Base-by-base conservation (phyloP, 2,888 invertebrate genomes). In the Seira ritae region DNA sequence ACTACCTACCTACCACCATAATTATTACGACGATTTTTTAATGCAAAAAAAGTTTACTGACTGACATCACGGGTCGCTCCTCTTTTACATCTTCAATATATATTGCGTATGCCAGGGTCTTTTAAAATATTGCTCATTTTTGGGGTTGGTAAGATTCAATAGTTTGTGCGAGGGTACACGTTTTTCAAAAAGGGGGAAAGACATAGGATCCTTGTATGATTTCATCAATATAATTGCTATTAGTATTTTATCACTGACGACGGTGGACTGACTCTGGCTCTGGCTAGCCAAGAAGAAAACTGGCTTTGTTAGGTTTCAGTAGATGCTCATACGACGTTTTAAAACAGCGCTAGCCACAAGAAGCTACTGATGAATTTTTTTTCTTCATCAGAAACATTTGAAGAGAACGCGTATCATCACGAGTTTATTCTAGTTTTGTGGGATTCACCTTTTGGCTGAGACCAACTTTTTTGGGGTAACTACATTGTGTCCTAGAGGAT, bases 351-450 rank as follows among this genome's bases (percentile, higher is more conserved):
- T 37, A 76, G 81, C 81, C 81, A 81, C 81, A 76, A 80, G 68
- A n/a, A 42, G 60, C 42, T 42, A 42, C 66, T 69, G 66, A 71
- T 37, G 67, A 75, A 73, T 66, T 66, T 81, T 81, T 74, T 76
- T 71, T 69, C 66, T 75, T 50, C 66, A 71, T 19, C 50, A 67
- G 75, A 62, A 75, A 65, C 42, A 42, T 42, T 42, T 75, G 65
- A 67, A 67, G 50, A 65, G 65, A 75, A 75, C 46, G n/a, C n/a
- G n/a, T n/a, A 75, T 70, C 71, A 74, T 81, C 75, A 81, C 81
- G 81, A 81, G 20, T 81, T 81, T 46, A 81, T 81, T 81, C 81
- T 81, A 81, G 81, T 81, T 81, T 81, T 81, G 81, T 69, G 75
- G 81, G 81, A 81, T 71, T 81, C 81, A 81, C 75, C 75, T 75